Percentiles rank a stretch among this genome's conserved stretches.
Evolutionary conservation across 30 jellyfish, hydroid and myxozoan genomes (phyloP).

Genomic region (Morbakka virulenta): DNA sequence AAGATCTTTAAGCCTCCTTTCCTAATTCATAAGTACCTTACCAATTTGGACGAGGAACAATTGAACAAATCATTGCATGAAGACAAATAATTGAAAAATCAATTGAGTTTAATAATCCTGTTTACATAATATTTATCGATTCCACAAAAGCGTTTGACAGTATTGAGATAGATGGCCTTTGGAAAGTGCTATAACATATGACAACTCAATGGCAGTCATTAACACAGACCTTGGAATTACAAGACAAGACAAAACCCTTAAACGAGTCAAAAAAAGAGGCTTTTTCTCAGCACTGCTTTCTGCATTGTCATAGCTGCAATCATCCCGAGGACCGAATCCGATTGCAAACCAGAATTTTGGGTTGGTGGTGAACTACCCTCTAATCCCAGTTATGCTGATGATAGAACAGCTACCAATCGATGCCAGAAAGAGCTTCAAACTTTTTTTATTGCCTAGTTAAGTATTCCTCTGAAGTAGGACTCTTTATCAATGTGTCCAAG

Average conservation of each 20-base stretch:
- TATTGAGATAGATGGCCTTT: neutral
- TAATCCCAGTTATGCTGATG: constrained; percentile 2
- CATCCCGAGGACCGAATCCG: neutral
- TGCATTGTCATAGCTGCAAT: constrained; percentile 10
- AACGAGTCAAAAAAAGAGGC: constrained; percentile 1
- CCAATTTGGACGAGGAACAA: constrained; percentile 16
- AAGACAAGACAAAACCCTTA: neutral
- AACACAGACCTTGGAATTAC: neutral
- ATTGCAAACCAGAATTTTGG: neutral
- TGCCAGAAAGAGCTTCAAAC: neutral
- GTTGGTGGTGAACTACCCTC: constrained; percentile 1
- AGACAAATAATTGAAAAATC: constrained; percentile 1
- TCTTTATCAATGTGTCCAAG: too few relatives aligned
- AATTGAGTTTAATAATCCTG: constrained; percentile 2
- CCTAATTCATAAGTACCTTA: neutral
- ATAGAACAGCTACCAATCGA: neutral
- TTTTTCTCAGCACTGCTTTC: constrained; percentile 1
- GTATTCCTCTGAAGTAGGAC: too few relatives aligned
- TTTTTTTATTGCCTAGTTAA: too few relatives aligned
- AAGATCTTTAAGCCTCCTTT: constrained; percentile 5
- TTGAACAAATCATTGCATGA: neutral
- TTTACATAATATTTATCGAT: neutral
- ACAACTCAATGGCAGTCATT: neutral
- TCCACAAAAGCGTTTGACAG: constrained; percentile 11
- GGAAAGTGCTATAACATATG: neutral